phyloP scores from a whole-genome alignment of 2,888 invertebrate genomes.

The Macropis europaea region DNA sequence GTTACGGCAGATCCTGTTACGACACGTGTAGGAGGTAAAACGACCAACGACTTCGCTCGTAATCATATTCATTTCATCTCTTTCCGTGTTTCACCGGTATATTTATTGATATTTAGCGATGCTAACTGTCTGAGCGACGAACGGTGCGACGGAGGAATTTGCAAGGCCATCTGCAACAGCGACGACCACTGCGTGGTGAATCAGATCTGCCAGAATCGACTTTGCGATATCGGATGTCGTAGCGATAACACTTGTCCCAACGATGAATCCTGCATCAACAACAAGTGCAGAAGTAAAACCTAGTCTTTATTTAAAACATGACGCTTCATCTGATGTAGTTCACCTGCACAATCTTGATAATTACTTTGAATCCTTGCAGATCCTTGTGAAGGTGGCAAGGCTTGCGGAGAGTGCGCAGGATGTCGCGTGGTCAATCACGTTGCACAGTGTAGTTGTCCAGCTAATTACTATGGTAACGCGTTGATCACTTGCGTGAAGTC shows the following conservation, averaged over 20 bases:
- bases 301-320: slow-evolving; percentile 11
- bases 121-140: slow-evolving; percentile 91
- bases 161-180: slow-evolving; percentile 92
- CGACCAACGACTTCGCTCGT: not conserved
- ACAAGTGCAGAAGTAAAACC: slow-evolving; percentile 89
- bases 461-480: slow-evolving; percentile 91
- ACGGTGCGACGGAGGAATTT: slow-evolving; percentile 90
- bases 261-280: slow-evolving; percentile 90
- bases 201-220: slow-evolving; percentile 92
- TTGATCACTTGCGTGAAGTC: slow-evolving; percentile 88
- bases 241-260: slow-evolving; percentile 89
- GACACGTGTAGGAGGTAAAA: slow-evolving; percentile 87
- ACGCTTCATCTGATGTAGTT: not conserved
- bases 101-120: slow-evolving; percentile 82
- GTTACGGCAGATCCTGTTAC: slow-evolving; percentile 90
- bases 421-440: slow-evolving; percentile 92
- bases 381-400: slow-evolving; percentile 87
- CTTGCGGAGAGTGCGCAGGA: slow-evolving; percentile 91
- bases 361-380: slow-evolving; percentile 79
- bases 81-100: not conserved
- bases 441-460: slow-evolving; percentile 92
- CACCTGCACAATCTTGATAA: not conserved
- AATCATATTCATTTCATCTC: not conserved
- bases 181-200: slow-evolving; percentile 90
- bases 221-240: slow-evolving; percentile 93